phyloP scores from a whole-genome alignment of 2,888 invertebrate genomes.

The Mesopsocus fuscifrons region DNA sequence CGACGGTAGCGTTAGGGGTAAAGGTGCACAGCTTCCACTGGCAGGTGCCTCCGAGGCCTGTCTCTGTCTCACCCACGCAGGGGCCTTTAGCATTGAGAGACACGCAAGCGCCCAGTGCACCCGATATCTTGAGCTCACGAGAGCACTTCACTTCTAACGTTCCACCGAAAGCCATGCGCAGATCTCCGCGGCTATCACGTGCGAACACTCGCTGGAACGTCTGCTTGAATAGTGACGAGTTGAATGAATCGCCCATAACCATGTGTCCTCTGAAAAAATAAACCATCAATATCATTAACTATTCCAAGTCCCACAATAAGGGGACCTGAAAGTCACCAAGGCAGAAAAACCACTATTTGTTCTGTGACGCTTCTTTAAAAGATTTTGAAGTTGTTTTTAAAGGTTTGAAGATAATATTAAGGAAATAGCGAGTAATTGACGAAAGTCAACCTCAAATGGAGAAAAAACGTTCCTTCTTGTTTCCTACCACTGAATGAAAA shows the following conservation, averaged over 20 bases:
- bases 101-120: slow-evolving; percentile 93
- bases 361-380: too few species aligned
- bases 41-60: slow-evolving; percentile 92
- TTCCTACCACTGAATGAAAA: too few species aligned
- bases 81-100: slow-evolving; percentile 82
- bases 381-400: too few species aligned
- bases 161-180: slow-evolving; percentile 98
- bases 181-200: slow-evolving; percentile 70
- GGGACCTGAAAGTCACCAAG: too few species aligned
- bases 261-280: slow-evolving; percentile 68
- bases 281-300: slow-evolving; percentile 12
- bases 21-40: slow-evolving; percentile 98
- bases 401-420: slow-evolving; percentile 18
- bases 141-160: slow-evolving; percentile 94
- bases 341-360: slow-evolving; percentile 7
- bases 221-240: slow-evolving; percentile 96
- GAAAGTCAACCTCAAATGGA: slow-evolving; percentile 10
- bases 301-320: too few species aligned
- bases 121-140: slow-evolving; percentile 81
- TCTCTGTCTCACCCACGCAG: slow-evolving; percentile 88
- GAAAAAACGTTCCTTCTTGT: too few species aligned
- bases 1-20: slow-evolving; percentile 79
- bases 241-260: slow-evolving; percentile 99
- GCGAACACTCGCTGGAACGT: slow-evolving; percentile 96
- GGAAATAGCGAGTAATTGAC: slow-evolving; percentile 13